Evolutionary conservation across 2,797 vertebrate genomes (phyloP).

Genomic region (Fistularia tabacaria): DNA sequence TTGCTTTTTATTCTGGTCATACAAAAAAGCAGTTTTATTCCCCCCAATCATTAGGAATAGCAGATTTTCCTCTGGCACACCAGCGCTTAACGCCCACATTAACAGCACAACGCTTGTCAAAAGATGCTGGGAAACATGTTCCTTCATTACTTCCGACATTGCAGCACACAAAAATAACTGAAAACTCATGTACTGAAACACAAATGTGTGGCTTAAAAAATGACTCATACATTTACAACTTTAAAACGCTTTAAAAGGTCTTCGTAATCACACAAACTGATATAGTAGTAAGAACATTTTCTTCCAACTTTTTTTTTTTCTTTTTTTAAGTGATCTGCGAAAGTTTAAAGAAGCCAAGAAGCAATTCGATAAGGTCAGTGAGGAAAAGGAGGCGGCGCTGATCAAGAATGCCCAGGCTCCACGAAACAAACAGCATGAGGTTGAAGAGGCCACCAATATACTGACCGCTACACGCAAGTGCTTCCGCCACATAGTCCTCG

Average conservation of each 20-base stretch:
- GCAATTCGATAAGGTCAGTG: constrained; percentile 97
- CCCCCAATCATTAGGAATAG: constrained; percentile 45
- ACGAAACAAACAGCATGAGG: constrained; percentile 93
- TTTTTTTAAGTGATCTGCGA: constrained; percentile 83
- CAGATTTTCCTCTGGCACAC: constrained; percentile 36
- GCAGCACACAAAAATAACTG: constrained; percentile 10
- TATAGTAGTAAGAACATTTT: no score
- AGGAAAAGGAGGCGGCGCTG: constrained; percentile 94
- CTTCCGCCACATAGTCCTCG: constrained; percentile 94
- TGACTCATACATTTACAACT: neutral
- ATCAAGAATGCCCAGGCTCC: constrained; percentile 94
- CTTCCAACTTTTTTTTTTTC: neutral
- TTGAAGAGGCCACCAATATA: constrained; percentile 93
- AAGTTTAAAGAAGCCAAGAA: constrained; percentile 98
- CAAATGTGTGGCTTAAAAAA: neutral
- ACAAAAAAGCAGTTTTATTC: constrained; percentile 15
- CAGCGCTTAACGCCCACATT: constrained; percentile 37
- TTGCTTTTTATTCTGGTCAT: neutral
- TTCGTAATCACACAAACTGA: no score
- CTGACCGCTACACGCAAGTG: constrained; percentile 94
- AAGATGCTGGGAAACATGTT: constrained; percentile 11
- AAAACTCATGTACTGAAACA: no score
- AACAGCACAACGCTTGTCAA: constrained; percentile 21
- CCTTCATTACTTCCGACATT: constrained; percentile 6
- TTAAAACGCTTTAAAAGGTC: no score